Base-by-base conservation (phyloP, 35 echinoderm and acorn worm species). In the Diadema setosum region DNA sequence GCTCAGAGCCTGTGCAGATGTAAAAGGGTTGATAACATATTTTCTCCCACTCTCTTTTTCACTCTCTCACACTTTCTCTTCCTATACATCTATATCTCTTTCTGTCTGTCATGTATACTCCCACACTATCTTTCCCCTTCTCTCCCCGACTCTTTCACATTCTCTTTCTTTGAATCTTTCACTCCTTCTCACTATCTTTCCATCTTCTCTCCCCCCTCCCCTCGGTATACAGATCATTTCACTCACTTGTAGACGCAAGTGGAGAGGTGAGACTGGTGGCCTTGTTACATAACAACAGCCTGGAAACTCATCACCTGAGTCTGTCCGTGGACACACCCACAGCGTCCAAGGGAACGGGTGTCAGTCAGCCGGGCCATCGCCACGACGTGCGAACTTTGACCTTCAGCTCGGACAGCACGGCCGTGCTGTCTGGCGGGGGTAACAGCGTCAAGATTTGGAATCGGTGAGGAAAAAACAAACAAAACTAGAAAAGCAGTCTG, bases 391-490 rank as follows among this genome's bases (percentile, higher is more conserved):
- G 92, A 81, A 84, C 96, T 0, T 20, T 92, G 17, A 83, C 74
- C 73, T 91, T 98, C 49, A 98, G 93, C 65, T 87, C 96, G 56
- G 96, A 98, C 50, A 94, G 94, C 82, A 98, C 92, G n/a, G 87
- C 92, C 1, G 65, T 98, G 45, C 88, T 98, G 12, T 74, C 96
- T n/a, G 92, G 84, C 20, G 91, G 92, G 23, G 96, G 92, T 25
- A 91, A 94, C 35, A 41, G 50, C 58, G 89, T 98, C 44, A 98
- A 98, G 83, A 69, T 98, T 18, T 98, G 96, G 96, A 98, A 98
- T 42, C 91, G 96, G 96, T 98, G 27, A 85, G 75, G 17, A 5
- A n/a, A n/a, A n/a, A n/a, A n/a, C n/a, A n/a, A n/a, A n/a, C n/a
- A n/a, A n/a, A n/a, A n/a, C n/a, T n/a, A n/a, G n/a, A n/a, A n/a